A percentile compares a stretch with the other conserved stretches of the same genome.
phyloP scores from a whole-genome alignment of 2,888 invertebrate species.

The Mythimna impura region DNA sequence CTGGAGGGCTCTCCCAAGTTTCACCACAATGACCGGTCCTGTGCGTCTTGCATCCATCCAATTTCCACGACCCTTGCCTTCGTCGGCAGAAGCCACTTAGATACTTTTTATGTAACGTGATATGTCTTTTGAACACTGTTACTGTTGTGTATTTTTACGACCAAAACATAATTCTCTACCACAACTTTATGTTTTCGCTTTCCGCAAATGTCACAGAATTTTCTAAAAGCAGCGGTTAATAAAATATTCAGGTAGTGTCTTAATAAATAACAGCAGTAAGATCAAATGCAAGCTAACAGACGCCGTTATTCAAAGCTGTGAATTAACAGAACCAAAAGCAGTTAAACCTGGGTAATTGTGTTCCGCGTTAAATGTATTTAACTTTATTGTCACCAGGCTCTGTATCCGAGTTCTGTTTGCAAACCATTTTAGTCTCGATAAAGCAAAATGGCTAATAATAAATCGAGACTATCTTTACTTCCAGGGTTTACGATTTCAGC shows the following conservation, averaged over 20 bases:
- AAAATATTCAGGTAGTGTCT: slow-evolving; percentile 22
- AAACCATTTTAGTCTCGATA: background rate
- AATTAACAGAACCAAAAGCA: slow-evolving; percentile 30
- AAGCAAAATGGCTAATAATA: slow-evolving; percentile 3
- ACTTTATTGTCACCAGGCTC: slow-evolving; percentile 13
- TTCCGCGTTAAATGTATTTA: slow-evolving; percentile 4
- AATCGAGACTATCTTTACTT: background rate
- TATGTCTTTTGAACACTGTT: too few relatives aligned
- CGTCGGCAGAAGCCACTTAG: too few relatives aligned
- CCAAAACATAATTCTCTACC: background rate
- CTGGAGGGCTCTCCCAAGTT: too few relatives aligned
- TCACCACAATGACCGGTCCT: too few relatives aligned
- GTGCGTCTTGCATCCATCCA: too few relatives aligned
- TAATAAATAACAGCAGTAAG: slow-evolving; percentile 25
- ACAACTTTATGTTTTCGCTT: background rate
- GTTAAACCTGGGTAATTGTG: slow-evolving; percentile 34
- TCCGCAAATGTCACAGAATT: background rate
- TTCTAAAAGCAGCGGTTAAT: background rate
- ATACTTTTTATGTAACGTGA: too few relatives aligned
- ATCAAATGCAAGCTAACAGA: slow-evolving; percentile 23
- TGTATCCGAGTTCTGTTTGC: slow-evolving; percentile 13
- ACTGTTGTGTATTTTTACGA: too few relatives aligned
- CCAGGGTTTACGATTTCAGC: background rate
- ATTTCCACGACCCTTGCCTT: too few relatives aligned
- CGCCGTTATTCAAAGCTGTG: slow-evolving; percentile 16